Percentiles rank a stretch among this genome's conserved stretches.
phyloP scores from a whole-genome alignment of 2,797 vertebrate genomes.

The Semaprochilodus insignis region DNA sequence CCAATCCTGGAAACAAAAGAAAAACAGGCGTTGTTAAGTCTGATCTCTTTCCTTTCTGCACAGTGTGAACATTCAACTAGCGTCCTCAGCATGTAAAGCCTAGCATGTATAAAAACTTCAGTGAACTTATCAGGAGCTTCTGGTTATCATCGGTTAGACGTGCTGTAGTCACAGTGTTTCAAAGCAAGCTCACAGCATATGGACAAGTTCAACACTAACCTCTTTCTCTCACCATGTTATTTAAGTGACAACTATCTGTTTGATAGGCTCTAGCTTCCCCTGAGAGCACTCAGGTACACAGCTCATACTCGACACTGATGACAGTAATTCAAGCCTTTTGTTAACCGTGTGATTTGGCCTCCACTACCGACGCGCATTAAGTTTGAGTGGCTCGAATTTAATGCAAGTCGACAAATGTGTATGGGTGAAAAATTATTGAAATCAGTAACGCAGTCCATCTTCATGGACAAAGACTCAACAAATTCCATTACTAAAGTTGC shows the following conservation, averaged over 20 bases:
- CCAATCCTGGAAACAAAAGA: conserved; percentile 86
- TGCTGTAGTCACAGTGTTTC: background rate
- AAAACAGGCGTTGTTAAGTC: background rate
- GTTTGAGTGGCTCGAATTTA: conserved; percentile 42
- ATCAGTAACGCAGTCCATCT: conserved; percentile 45
- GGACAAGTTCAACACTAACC: background rate
- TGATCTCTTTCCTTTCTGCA: background rate
- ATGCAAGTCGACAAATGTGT: conserved; percentile 43
- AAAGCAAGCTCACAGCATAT: background rate
- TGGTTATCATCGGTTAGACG: background rate
- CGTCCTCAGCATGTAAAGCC: background rate
- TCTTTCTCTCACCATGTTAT: conserved; percentile 12
- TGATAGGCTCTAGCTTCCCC: background rate
- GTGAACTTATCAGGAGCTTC: background rate
- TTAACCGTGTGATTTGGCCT: conserved; percentile 28
- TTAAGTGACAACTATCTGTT: conserved; percentile 39
- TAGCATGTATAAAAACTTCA: background rate
- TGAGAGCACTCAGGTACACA: conserved; percentile 35
- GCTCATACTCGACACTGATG: conserved; percentile 23
- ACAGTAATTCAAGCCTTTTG: conserved; percentile 21
- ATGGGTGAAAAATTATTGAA: conserved; percentile 38
- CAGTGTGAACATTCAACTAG: background rate
- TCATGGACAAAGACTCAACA: conserved; percentile 20
- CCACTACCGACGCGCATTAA: conserved; percentile 22
- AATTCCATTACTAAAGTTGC: conserved; percentile 50